These are phyloP conservation scores for Papilio gigon DNA, from an alignment of 2,888 invertebrate genomes.

Conservation along the genomic window DNA sequence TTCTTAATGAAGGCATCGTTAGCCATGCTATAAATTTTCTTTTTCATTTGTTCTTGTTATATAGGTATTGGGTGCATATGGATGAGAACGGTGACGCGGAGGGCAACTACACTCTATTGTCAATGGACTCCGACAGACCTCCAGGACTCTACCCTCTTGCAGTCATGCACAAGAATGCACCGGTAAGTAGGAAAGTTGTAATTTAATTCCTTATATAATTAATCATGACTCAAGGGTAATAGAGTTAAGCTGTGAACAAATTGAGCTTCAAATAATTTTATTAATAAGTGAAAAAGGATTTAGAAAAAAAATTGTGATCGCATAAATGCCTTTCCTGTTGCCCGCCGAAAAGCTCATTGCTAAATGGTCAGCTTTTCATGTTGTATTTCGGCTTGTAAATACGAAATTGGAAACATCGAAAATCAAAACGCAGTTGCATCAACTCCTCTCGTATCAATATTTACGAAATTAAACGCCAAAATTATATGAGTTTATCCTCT, in stretches of 20 bases:
- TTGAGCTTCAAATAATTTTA: not conserved
- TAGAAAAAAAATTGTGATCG: not conserved
- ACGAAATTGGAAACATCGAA: not conserved
- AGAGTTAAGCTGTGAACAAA: not conserved
- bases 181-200: constrained; percentile 81
- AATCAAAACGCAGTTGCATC: constrained; percentile 13
- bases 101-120: constrained; percentile 95
- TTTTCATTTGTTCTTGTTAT: not conserved
- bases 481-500: constrained; percentile 32
- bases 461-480: constrained; percentile 20
- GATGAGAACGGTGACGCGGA: constrained; percentile 96
- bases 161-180: constrained; percentile 86
- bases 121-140: constrained; percentile 74
- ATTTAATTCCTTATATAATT: not conserved
- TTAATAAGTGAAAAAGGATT: not conserved
- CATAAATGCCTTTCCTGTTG: not conserved
- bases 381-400: not conserved
- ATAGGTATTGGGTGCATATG: constrained; percentile 94
- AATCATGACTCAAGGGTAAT: not conserved
- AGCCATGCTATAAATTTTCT: too few species aligned
- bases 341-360: not conserved
- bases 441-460: constrained; percentile 21
- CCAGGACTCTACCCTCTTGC: constrained; percentile 90
- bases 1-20: too few species aligned
- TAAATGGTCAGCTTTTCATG: not conserved